Evolutionary conservation across 2,888 invertebrate species (phyloP).

Genomic region (Drosophila limbata): DNA sequence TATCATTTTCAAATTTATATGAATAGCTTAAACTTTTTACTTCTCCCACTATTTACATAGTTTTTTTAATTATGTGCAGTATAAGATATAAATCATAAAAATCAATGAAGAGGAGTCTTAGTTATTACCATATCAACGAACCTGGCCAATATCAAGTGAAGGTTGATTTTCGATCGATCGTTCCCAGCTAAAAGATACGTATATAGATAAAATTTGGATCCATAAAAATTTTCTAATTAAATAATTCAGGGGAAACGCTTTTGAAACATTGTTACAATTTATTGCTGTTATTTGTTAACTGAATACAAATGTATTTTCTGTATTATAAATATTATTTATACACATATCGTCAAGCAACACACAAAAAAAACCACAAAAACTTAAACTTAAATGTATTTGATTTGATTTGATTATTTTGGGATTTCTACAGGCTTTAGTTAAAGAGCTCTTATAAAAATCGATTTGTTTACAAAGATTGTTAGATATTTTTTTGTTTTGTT

Average conservation of each 20-base stretch:
- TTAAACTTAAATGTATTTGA: constrained; percentile 10
- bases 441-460: constrained; percentile 37
- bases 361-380: constrained; percentile 29
- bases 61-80: too few species aligned
- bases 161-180: too few species aligned
- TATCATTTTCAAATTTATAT: too few species aligned
- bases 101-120: too few species aligned
- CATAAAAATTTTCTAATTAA: too few species aligned
- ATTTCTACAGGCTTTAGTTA: constrained; percentile 27
- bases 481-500: constrained; percentile 23
- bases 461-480: constrained; percentile 26
- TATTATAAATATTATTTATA: constrained; percentile 39
- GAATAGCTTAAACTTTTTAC: too few species aligned
- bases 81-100: too few species aligned
- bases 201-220: too few species aligned
- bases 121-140: too few species aligned
- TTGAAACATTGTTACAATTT: constrained; percentile 68
- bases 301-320: constrained; percentile 60
- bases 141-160: too few species aligned
- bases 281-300: constrained; percentile 73
- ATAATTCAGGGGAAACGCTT: constrained; percentile 2
- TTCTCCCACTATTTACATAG: too few species aligned
- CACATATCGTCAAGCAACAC: constrained; percentile 45
- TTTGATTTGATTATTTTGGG: constrained; percentile 7
- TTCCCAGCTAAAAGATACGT: too few species aligned